Evolutionary conservation across 2,797 vertebrate genomes (phyloP), one percentile per base, ranked within the genome.

Genomic region (Thunnus albacares): DNA sequence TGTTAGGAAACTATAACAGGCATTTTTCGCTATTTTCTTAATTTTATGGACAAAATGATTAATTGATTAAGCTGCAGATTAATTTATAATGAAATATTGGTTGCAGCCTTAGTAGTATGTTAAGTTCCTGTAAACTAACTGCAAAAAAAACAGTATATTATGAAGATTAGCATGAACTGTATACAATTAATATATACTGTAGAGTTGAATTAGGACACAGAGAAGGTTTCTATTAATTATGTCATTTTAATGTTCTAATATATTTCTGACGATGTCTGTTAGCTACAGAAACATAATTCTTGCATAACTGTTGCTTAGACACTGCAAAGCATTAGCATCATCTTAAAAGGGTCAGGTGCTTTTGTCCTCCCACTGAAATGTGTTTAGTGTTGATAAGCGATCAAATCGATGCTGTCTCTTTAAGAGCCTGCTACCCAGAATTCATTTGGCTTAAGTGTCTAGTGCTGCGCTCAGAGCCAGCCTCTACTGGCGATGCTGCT

Each of bases 371-470:
- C 59, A 70, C 85, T 62, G 56, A 78, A 82, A 69, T 28, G 58
- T 65, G 87, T 75, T 75, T 10, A 59, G 11, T 74, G 83, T 60
- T 59, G 60, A 81, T 53, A 66, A 73, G 80, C 0, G 26, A 61
- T 65, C 12, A 58, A 74, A 68, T 28, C 57, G 22, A 11, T 6
- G 24, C 92, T 93, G 92, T 88, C 83, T 81, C 93, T 96, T 96
- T 95, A 96, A 96, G 92, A 94, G 77, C 80, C 55, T 10, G 6
- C 68, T 93, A 95, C 96, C 96, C 96, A 96, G 75, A 93, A 94
- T 95, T 74, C 95, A 90, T 65, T 77, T 79, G 85, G 77, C 81
- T 75, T 68, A 75, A 92, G 93, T 92, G 90, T 87, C 86, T 55
- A 53, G 79, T 77, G 89, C 91, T 92, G 87, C 67, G 83, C 80